phyloP scores from a whole-genome alignment of 2,113 vertebrate genomes.

The Eidolon helvum region DNA sequence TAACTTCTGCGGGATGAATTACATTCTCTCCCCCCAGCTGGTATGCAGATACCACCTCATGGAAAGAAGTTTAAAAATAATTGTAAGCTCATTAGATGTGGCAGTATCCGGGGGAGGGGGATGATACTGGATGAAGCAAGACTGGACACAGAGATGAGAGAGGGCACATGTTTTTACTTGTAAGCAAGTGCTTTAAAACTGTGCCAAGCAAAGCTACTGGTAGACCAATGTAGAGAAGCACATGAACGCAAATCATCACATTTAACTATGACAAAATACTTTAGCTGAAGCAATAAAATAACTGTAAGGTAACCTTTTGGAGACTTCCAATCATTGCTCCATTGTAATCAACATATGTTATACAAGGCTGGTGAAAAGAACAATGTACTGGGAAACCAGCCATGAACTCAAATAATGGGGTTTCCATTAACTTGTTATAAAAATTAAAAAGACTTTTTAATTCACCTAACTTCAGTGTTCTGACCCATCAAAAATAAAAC shows the following conservation, averaged over 20 bases:
- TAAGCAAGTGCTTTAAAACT: background rate
- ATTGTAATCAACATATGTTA: background rate
- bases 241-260: background rate
- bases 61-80: slow-evolving; percentile 71
- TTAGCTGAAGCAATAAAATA: slow-evolving; percentile 69
- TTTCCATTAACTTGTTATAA: slow-evolving; percentile 18
- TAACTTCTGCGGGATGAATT: background rate
- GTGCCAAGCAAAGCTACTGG: slow-evolving; percentile 1
- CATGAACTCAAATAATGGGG: background rate
- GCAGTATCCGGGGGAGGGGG: background rate
- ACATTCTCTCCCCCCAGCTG: background rate
- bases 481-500: background rate
- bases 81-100: background rate
- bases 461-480: background rate
- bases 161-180: background rate
- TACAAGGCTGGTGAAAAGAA: background rate
- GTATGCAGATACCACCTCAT: slow-evolving; percentile 15
- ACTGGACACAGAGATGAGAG: background rate
- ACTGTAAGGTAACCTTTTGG: slow-evolving; percentile 24
- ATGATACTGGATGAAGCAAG: background rate
- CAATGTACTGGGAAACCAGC: background rate
- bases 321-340: background rate
- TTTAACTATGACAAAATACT: slow-evolving; percentile 18
- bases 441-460: slow-evolving; percentile 20
- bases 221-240: background rate